phyloP scores from a whole-genome alignment of 2,797 vertebrate genomes.

The Crenichthys baileyi region DNA sequence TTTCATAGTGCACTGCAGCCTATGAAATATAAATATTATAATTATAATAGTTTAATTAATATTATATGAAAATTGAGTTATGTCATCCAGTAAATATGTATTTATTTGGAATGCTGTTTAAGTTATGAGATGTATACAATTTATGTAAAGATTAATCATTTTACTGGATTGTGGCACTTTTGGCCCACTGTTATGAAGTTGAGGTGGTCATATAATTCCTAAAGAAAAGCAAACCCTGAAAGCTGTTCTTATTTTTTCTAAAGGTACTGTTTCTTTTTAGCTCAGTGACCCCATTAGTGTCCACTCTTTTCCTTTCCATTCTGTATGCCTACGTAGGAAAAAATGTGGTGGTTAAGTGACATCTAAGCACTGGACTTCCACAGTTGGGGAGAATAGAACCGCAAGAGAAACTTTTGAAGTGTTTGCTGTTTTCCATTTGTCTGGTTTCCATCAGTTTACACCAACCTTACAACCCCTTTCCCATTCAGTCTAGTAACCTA shows the following conservation, averaged over 20 bases:
- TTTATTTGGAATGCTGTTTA: neutral
- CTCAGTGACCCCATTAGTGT: slow-evolving; percentile 37
- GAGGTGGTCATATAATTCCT: neutral
- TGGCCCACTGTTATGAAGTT: neutral
- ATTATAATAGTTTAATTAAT: neutral
- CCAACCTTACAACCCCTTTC: neutral
- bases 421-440: neutral
- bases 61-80: neutral
- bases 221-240: neutral
- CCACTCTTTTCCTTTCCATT: slow-evolving; percentile 52
- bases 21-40: too few species aligned
- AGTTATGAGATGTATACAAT: neutral
- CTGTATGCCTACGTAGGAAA: slow-evolving; percentile 68
- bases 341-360: slow-evolving; percentile 72
- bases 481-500: neutral
- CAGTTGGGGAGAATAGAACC: slow-evolving; percentile 48
- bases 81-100: neutral
- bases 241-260: neutral
- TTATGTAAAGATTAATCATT: neutral
- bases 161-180: neutral
- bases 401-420: slow-evolving; percentile 32
- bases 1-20: too few species aligned
- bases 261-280: neutral
- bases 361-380: slow-evolving; percentile 58
- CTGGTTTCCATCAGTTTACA: neutral